Conservation (phyloP, 2,113 vertebrate genomes). For the Alethe castanea region DNA sequence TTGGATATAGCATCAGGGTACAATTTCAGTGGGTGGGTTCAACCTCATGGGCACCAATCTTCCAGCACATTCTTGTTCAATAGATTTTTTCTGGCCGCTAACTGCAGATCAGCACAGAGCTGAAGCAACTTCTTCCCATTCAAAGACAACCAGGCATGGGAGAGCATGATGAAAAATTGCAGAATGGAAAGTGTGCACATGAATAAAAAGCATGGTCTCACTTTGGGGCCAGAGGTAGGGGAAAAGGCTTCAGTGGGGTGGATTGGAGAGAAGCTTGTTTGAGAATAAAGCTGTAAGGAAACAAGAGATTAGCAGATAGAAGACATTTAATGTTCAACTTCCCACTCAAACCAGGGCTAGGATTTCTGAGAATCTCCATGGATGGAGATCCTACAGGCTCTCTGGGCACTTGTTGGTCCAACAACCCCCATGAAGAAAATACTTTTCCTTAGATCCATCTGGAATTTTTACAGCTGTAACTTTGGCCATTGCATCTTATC, state of each 20-base stretch:
- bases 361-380: background rate
- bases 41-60: rapidly evolving
- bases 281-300: background rate
- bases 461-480: background rate
- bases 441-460: background rate
- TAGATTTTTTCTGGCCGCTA: background rate
- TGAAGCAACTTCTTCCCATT: background rate
- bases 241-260: background rate
- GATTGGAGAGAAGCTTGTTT: background rate
- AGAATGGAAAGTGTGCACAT: background rate
- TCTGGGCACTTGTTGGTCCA: background rate
- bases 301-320: background rate
- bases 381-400: background rate
- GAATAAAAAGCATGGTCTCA: background rate
- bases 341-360: background rate
- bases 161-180: background rate
- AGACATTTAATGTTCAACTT: background rate
- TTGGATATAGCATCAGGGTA: background rate
- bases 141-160: background rate
- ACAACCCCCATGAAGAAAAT: background rate
- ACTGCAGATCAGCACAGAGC: background rate
- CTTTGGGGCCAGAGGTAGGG: background rate
- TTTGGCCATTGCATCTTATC: background rate
- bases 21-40: background rate
- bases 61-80: background rate